A percentile compares a stretch with the other conserved stretches of the same genome.
phyloP scores from a whole-genome alignment of 2,113 vertebrate species.

The Phaetusa simplex region DNA sequence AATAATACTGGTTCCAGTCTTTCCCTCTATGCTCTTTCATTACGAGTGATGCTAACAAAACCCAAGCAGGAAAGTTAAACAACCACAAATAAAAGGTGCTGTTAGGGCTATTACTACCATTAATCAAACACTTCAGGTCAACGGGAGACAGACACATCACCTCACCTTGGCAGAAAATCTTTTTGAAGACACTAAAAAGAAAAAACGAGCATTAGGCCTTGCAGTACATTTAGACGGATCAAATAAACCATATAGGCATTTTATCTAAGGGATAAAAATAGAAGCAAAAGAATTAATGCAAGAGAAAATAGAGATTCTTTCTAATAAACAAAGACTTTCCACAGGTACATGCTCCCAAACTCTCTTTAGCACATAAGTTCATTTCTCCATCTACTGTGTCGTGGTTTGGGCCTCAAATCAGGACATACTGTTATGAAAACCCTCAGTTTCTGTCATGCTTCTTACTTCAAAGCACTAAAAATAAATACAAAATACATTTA shows the following conservation, averaged over 20 bases:
- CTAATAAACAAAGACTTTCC: neutral
- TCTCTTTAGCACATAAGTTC: neutral
- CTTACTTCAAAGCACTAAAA: neutral
- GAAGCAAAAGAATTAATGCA: neutral
- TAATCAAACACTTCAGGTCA: neutral
- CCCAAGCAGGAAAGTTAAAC: neutral
- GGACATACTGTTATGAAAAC: neutral
- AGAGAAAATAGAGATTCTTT: neutral
- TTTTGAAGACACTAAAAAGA: constrained; percentile 90
- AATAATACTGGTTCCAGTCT: neutral
- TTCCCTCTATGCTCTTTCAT: neutral
- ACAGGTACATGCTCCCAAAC: neutral
- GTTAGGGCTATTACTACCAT: neutral
- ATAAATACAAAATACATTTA: neutral
- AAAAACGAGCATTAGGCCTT: neutral
- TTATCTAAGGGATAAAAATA: neutral
- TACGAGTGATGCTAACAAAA: neutral
- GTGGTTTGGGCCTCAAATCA: neutral
- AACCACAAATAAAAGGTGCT: neutral
- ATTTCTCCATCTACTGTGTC: neutral
- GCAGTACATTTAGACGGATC: neutral
- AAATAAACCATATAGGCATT: neutral
- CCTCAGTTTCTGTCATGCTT: neutral
- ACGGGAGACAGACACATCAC: neutral
- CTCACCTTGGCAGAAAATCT: constrained; percentile 98